phyloP scores from a whole-genome alignment of 2,113 vertebrate genomes.

The Ranitomeya variabilis region DNA sequence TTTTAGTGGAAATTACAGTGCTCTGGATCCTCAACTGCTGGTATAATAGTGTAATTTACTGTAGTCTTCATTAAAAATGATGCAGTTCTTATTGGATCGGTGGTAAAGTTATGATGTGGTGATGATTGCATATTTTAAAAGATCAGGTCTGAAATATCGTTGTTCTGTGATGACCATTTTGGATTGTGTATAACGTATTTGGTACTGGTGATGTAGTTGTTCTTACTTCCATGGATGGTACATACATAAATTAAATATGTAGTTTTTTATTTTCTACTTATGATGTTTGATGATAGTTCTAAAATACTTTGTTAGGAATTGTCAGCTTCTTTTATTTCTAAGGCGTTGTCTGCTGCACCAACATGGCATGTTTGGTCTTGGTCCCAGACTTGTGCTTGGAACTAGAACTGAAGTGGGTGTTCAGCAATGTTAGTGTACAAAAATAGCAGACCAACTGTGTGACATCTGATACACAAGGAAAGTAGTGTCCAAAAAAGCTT shows the following conservation, averaged over 20 bases:
- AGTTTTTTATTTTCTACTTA: too few species aligned
- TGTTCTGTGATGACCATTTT: neutral
- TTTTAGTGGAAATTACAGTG: neutral
- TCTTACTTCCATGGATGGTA: too few species aligned
- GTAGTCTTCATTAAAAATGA: neutral
- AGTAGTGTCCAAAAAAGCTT: slow-evolving; percentile 34
- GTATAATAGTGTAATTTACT: neutral
- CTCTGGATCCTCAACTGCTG: neutral
- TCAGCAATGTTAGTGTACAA: slow-evolving; percentile 52
- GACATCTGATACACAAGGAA: slow-evolving; percentile 54
- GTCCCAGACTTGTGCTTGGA: slow-evolving; percentile 57
- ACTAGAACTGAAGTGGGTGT: slow-evolving; percentile 57
- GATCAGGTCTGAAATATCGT: too few species aligned
- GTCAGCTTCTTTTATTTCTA: slow-evolving; percentile 27
- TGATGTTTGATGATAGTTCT: neutral
- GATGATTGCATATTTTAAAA: neutral
- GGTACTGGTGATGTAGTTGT: neutral
- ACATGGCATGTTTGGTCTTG: slow-evolving; percentile 54
- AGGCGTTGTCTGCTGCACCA: slow-evolving; percentile 49
- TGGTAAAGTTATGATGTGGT: neutral
- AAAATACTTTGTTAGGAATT: neutral
- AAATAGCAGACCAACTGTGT: slow-evolving; percentile 58
- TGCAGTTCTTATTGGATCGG: neutral
- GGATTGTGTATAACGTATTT: neutral
- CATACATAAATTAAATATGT: too few species aligned